These are phyloP conservation scores for Camelus bactrianus DNA, from an alignment of 2,113 vertebrate species.

Conservation along the genomic window DNA sequence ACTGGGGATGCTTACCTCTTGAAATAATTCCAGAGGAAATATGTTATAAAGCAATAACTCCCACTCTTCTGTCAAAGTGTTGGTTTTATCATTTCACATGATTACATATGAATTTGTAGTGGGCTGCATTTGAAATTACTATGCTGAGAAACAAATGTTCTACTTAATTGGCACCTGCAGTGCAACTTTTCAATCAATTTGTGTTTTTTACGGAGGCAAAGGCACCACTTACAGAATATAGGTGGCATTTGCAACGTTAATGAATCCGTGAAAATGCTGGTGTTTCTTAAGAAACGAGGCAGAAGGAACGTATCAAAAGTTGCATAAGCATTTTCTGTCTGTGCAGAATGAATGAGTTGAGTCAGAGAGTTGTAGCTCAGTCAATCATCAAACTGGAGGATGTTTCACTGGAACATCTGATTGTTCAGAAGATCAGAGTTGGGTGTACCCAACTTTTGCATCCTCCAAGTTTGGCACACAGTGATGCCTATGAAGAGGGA, in stretches of 20 bases:
- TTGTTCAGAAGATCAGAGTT: neutral
- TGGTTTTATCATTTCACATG: constrained; percentile 3
- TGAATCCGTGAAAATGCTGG: neutral
- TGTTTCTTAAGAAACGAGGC: neutral
- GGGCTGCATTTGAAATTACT: constrained; percentile 44
- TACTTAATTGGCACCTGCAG: constrained; percentile 46
- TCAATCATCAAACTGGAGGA: neutral
- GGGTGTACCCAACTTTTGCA: neutral
- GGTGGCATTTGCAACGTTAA: constrained; percentile 27
- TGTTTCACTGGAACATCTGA: neutral
- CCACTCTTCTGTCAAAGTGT: neutral
- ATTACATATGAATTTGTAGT: constrained; percentile 38
- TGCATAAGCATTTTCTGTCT: neutral
- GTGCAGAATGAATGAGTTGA: neutral
- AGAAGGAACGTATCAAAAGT: constrained; percentile 15
- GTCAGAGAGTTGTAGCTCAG: neutral
- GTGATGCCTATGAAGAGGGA: neutral
- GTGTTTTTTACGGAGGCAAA: constrained; percentile 35
- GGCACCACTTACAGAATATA: neutral
- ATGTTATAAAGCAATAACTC: neutral
- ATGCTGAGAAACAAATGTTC: constrained; percentile 49
- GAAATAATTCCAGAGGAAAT: neutral
- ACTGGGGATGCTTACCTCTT: neutral
- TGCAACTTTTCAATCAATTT: constrained; percentile 59
- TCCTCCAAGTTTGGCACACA: neutral